Conservation (phyloP, 1,140 invertebrate species). For the Danaus melanippus region DNA sequence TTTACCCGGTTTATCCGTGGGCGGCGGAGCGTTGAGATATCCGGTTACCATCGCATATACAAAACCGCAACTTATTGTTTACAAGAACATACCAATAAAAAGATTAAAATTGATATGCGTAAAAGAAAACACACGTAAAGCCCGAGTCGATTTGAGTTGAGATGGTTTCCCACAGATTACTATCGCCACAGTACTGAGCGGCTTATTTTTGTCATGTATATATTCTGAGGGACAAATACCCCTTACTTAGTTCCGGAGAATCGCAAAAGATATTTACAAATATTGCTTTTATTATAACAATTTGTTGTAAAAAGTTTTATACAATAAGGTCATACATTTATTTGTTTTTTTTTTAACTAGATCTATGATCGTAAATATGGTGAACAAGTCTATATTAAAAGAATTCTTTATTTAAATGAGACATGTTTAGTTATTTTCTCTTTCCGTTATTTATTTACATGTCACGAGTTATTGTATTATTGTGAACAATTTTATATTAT, state of each 20-base stretch:
- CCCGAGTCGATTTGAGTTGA: constrained; percentile 56
- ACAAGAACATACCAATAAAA: constrained; percentile 21
- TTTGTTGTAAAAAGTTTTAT: too few species aligned
- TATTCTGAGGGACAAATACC: constrained; percentile 65
- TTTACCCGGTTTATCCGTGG: constrained; percentile 38
- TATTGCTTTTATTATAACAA: too few species aligned
- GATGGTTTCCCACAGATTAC: constrained; percentile 52
- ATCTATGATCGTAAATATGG: too few species aligned
- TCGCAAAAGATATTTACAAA: too few species aligned
- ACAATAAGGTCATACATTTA: too few species aligned
- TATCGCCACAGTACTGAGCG: constrained; percentile 57
- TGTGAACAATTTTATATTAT: too few species aligned
- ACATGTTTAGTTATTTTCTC: too few species aligned
- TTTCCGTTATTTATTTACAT: too few species aligned
- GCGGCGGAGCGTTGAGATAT: constrained; percentile 39
- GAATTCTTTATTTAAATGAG: too few species aligned
- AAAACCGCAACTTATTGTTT: constrained; percentile 54
- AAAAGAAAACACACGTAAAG: constrained; percentile 50
- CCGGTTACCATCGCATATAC: constrained; percentile 29
- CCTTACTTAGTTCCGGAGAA: constrained; percentile 28
- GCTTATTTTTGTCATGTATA: constrained; percentile 70
- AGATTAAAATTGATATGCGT: constrained; percentile 15
- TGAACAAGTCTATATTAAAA: too few species aligned
- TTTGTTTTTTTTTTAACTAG: too few species aligned
- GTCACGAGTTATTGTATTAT: too few species aligned